These are phyloP conservation scores for Girardinus metallicus DNA, from an alignment of 2,797 vertebrate genomes.

Conservation along the genomic window DNA sequence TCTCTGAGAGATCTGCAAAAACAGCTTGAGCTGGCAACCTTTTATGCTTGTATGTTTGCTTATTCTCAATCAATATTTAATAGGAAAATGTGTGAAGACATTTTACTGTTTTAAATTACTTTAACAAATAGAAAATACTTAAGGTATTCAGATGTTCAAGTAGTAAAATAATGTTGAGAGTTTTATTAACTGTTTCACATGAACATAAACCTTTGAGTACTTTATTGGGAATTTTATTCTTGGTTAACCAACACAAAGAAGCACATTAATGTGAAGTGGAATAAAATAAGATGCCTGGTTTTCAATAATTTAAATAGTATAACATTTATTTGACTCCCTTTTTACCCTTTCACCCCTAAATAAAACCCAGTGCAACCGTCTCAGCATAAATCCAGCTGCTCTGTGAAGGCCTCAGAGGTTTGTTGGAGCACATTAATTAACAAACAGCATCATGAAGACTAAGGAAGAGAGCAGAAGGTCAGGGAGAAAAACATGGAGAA, in stretches of 20 bases:
- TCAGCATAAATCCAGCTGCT: background rate
- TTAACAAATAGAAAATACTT: background rate
- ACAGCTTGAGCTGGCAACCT: background rate
- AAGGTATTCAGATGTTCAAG: background rate
- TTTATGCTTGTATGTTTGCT: background rate
- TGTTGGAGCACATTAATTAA: background rate
- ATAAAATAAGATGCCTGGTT: background rate
- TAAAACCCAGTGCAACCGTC: background rate
- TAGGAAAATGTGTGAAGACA: background rate
- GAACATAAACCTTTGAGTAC: background rate
- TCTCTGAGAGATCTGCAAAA: slow-evolving; percentile 3
- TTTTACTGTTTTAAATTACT: background rate
- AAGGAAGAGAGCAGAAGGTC: background rate
- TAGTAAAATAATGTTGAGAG: background rate
- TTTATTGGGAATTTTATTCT: background rate
- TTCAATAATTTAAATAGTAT: background rate
- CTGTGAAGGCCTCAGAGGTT: background rate
- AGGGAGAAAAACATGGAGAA: background rate
- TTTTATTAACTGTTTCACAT: background rate
- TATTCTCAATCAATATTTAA: background rate
- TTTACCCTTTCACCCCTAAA: background rate
- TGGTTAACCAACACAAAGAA: background rate
- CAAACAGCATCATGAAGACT: background rate
- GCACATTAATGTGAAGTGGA: background rate
- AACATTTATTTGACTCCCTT: background rate